Evolutionary conservation across 2,113 vertebrate species (phyloP).

Genomic region (Sorex araneus): DNA sequence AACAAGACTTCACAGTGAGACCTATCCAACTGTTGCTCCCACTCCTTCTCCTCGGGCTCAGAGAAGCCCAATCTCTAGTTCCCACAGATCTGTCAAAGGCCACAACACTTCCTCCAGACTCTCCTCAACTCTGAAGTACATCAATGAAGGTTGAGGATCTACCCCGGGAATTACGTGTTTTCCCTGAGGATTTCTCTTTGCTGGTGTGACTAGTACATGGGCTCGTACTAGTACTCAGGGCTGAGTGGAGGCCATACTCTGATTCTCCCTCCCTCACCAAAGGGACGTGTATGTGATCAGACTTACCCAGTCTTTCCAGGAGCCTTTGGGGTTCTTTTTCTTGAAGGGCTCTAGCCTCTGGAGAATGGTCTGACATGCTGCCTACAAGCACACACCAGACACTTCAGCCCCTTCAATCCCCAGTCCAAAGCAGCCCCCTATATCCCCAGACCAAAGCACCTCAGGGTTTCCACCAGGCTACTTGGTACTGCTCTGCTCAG

Average conservation of each 20-base stretch:
- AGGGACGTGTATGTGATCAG: background rate
- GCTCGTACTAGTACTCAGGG: background rate
- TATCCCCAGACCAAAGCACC: background rate
- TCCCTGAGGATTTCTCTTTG: background rate
- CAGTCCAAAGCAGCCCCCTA: background rate
- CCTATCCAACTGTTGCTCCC: background rate
- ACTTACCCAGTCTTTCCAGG: conserved; percentile 96
- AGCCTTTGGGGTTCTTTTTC: conserved; percentile 90
- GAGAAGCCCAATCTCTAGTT: background rate
- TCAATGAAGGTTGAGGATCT: no score
- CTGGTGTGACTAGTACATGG: background rate
- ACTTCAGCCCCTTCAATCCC: background rate
- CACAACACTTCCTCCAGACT: background rate
- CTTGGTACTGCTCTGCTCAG: background rate
- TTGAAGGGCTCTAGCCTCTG: conserved; percentile 93
- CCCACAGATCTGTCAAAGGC: background rate
- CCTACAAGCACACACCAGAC: conserved; percentile 84
- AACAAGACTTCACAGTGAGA: background rate
- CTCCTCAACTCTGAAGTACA: no score
- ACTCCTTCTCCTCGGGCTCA: background rate
- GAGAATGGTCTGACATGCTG: conserved; percentile 92
- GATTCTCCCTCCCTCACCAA: background rate
- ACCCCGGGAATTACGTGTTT: no score
- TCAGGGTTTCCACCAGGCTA: background rate
- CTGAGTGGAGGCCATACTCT: background rate